Conservation (phyloP, 2,797 vertebrate genomes). For the Champsocephalus gunnari region DNA sequence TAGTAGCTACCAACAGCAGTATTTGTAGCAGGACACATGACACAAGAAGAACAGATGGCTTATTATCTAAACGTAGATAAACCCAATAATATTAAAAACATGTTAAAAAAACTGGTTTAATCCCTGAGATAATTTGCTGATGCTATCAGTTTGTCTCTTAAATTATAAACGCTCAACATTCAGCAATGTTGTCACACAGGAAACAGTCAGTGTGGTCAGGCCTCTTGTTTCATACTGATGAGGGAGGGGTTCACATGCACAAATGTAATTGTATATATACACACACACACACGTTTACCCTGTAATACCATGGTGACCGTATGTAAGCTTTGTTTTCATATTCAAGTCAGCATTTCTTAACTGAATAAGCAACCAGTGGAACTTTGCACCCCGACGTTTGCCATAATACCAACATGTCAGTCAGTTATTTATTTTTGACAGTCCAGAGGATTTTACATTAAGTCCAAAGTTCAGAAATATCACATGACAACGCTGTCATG, state of each 20-base stretch:
- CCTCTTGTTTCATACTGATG: slow-evolving; percentile 1
- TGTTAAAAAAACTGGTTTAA: background rate
- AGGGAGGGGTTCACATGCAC: background rate
- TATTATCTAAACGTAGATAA: slow-evolving; percentile 3
- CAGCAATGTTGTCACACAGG: slow-evolving; percentile 7
- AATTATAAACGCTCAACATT: slow-evolving; percentile 5
- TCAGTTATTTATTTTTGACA: background rate
- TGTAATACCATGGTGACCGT: background rate
- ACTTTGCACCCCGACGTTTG: too few species aligned
- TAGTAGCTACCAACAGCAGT: background rate
- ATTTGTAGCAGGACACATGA: background rate
- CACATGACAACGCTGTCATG: too few species aligned
- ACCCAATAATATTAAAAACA: background rate
- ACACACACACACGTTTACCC: too few species aligned
- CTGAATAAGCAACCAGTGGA: background rate
- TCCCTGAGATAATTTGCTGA: background rate
- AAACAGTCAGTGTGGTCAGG: slow-evolving; percentile 3
- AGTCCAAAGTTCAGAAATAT: too few species aligned
- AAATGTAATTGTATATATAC: background rate
- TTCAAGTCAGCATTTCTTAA: background rate
- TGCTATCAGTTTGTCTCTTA: slow-evolving; percentile 4
- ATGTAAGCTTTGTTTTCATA: background rate
- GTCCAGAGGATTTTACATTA: background rate
- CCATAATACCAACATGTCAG: background rate
- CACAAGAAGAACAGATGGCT: slow-evolving; percentile 4